Base-by-base conservation (phyloP, 92 coral and sea anemone species). In the Micromussa lordhowensis region DNA sequence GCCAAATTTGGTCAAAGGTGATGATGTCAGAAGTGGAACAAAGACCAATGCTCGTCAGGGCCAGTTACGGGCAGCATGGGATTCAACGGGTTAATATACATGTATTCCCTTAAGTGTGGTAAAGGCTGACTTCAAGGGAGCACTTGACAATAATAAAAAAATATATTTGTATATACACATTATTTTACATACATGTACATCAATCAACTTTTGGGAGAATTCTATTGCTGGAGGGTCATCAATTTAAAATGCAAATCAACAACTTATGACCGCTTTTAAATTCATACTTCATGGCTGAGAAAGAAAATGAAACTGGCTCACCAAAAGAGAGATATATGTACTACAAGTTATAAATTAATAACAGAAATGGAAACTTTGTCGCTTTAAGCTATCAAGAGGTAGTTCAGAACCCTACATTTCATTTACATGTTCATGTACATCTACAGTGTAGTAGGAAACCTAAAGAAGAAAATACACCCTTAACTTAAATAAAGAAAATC, bases 221-320 rank as follows among this genome's bases (percentile, higher is more conserved):
- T 18, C 49, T 18, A 24, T 17, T 13, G 28, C 49, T 73, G 10
- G 16, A 18, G 6, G 29, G 14, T 57, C 26, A 49, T 78, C 3
- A 55, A 78, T 49, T 78, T 4, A n/a, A 78, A 49, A 78, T 53
- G 38, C 44, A 51, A 53, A 49, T 49, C 24, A 57, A 26, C 31
- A 29, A 5, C 59, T 30, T 16, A 31, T 22, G 55, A 78, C 49
- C 9, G 61, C 84, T 61, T 38, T 48, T 81, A 66, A 19, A 63
- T 81, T 34, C 77, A 32, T 72, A 72, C 21, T 72, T 72, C 78
- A 71, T n/a, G 16, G 49, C 44, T 71, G n/a, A 28, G 75, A 44
- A 30, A 73, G 26, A 34, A 10, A 73, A 34, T 16, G 49, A 73
- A 73, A 36, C 2, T 73, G 78, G 51, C 53, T 73, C 78, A 34